Conservation (phyloP, 2,888 invertebrate species). For the Corbicula japonica region DNA sequence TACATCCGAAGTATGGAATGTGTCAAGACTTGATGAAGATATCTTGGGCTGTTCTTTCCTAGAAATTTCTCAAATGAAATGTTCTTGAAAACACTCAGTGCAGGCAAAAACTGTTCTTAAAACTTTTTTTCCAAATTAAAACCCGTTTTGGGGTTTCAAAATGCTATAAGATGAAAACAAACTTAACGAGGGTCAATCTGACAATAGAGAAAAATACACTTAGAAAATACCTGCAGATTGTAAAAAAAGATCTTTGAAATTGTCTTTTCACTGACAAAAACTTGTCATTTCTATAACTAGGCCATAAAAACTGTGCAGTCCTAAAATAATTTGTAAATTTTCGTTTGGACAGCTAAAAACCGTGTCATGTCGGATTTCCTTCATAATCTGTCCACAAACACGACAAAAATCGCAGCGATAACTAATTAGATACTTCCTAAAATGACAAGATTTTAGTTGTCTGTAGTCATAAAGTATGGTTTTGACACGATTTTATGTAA, state of each 20-base stretch:
- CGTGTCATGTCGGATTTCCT: slow-evolving; percentile 42
- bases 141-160: no score
- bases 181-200: no score
- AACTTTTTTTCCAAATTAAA: no score
- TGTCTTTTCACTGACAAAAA: not conserved
- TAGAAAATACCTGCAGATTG: no score
- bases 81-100: no score
- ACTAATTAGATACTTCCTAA: slow-evolving; percentile 30
- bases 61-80: no score
- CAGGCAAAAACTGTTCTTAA: no score
- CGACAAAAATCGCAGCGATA: slow-evolving; percentile 22
- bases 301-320: not conserved
- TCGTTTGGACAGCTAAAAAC: slow-evolving; percentile 14
- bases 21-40: slow-evolving; percentile 18
- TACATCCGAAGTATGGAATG: slow-evolving; percentile 43
- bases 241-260: no score
- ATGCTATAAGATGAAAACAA: no score
- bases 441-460: slow-evolving; percentile 34
- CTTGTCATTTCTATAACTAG: not conserved
- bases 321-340: slow-evolving; percentile 8
- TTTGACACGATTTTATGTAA: slow-evolving; percentile 50
- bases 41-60: no score
- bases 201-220: no score
- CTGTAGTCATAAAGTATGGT: slow-evolving; percentile 33
- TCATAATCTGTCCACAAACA: slow-evolving; percentile 23